Evolutionary conservation across 2,888 invertebrate genomes (phyloP).

Genomic region (Mythimna pallens): DNA sequence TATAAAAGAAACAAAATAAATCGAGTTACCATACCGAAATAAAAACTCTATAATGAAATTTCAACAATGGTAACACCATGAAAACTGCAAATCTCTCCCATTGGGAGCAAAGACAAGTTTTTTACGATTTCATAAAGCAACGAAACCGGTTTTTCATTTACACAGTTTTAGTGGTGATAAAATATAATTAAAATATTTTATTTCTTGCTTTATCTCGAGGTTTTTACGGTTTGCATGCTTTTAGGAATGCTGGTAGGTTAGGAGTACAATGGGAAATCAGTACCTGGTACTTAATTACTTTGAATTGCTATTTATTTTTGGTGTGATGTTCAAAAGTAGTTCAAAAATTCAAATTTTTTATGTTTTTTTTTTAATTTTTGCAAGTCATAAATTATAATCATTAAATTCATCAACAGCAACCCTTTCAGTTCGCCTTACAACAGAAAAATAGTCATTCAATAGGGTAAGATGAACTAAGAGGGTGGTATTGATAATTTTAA

Average conservation of each 20-base stretch:
- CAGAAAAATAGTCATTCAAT: too few species aligned
- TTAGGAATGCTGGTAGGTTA: slow-evolving; percentile 77
- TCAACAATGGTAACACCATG: slow-evolving; percentile 86
- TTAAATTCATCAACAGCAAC: too few species aligned
- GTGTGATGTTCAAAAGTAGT: too few species aligned
- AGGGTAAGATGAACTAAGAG: too few species aligned
- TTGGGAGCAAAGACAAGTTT: slow-evolving; percentile 84
- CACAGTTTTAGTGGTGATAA: slow-evolving; percentile 89
- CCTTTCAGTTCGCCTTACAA: too few species aligned
- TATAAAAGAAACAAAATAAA: slow-evolving; percentile 64
- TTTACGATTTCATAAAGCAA: slow-evolving; percentile 89
- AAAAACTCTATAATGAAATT: slow-evolving; percentile 82
- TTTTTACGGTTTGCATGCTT: slow-evolving; percentile 83
- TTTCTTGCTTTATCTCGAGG: slow-evolving; percentile 83
- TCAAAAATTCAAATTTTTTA: too few species aligned
- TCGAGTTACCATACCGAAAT: slow-evolving; percentile 63
- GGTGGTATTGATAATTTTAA: too few species aligned
- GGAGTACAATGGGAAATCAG: slow-evolving; percentile 65
- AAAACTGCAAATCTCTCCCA: slow-evolving; percentile 79
- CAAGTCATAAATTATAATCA: too few species aligned
- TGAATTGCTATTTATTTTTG: too few species aligned
- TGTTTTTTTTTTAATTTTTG: too few species aligned
- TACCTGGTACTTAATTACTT: not conserved
- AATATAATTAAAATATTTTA: slow-evolving; percentile 91
- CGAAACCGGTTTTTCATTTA: slow-evolving; percentile 90